A percentile compares a stretch with the other conserved stretches of the same genome.
Conservation (phyloP, 2,797 vertebrate genomes). For the Paratrypauchen microcephalus region DNA sequence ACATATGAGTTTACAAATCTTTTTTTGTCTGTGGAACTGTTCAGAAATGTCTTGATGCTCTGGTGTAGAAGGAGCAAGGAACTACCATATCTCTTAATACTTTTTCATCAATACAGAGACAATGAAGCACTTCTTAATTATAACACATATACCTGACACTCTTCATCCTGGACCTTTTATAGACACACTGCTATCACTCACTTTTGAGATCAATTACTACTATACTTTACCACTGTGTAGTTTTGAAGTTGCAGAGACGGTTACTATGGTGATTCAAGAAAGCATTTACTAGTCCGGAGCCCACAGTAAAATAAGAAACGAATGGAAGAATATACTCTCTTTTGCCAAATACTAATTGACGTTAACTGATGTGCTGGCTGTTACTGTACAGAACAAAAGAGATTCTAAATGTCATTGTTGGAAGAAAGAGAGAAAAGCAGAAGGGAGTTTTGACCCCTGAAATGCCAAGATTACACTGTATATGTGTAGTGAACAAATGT, state of each 20-base stretch:
- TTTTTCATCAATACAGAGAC: slow-evolving; percentile 57
- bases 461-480: slow-evolving; percentile 47
- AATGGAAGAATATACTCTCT: slow-evolving; percentile 42
- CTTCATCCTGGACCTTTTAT: slow-evolving; percentile 70
- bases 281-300: slow-evolving; percentile 37
- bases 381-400: slow-evolving; percentile 46
- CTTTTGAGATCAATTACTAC: slow-evolving; percentile 81
- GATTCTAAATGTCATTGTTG: slow-evolving; percentile 32
- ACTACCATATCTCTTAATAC: slow-evolving; percentile 54
- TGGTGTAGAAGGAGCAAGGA: slow-evolving; percentile 67
- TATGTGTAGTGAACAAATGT: slow-evolving; percentile 59
- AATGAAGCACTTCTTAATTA: slow-evolving; percentile 63
- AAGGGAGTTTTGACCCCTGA: slow-evolving; percentile 35
- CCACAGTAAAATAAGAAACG: slow-evolving; percentile 22
- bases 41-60: slow-evolving; percentile 80
- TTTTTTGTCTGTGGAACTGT: slow-evolving; percentile 90
- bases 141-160: slow-evolving; percentile 64
- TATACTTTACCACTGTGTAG: slow-evolving; percentile 77
- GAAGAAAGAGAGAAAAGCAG: slow-evolving; percentile 21
- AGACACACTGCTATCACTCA: slow-evolving; percentile 75
- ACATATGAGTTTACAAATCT: slow-evolving; percentile 71
- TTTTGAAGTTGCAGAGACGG: slow-evolving; percentile 48
- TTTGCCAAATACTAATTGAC: slow-evolving; percentile 58
- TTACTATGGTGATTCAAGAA: slow-evolving; percentile 42
- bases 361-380: slow-evolving; percentile 30